phyloP scores from a whole-genome alignment of 35 echinoderm and acorn worm genomes.

The Eucidaris tribuloides region DNA sequence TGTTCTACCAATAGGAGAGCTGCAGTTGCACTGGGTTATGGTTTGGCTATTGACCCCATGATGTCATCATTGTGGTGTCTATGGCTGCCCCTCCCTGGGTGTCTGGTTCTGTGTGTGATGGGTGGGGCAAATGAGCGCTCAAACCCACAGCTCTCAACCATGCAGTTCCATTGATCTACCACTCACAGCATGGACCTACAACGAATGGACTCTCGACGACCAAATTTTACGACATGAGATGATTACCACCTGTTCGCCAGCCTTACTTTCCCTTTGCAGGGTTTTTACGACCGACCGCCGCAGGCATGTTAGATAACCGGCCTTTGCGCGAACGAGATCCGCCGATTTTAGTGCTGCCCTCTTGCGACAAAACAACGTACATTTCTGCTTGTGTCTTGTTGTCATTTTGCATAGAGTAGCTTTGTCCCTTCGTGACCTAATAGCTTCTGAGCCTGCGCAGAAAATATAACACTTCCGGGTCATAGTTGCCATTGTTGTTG shows the following conservation, averaged over 20 bases:
- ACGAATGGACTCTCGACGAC: neutral
- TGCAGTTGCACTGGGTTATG: no score
- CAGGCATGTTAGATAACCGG: neutral
- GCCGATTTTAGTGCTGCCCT: neutral
- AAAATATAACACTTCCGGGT: neutral
- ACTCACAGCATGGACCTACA: neutral
- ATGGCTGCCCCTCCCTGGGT: no score
- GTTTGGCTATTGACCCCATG: no score
- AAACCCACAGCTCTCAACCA: no score
- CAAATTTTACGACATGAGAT: neutral
- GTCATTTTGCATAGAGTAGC: neutral
- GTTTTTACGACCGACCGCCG: neutral
- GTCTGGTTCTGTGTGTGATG: no score
- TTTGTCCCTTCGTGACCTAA: neutral
- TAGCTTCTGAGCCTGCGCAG: neutral
- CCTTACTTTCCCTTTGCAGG: neutral
- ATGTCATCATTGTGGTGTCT: no score
- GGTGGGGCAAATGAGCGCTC: no score
- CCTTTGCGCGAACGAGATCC: neutral
- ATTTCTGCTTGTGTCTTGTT: neutral
- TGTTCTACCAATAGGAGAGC: no score
- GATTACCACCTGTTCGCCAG: neutral
- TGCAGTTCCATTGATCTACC: no score
- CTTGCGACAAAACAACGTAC: neutral
- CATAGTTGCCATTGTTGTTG: neutral